A percentile compares a stretch with the other conserved stretches of the same genome.
phyloP scores from a whole-genome alignment of 2,113 vertebrate genomes.

The Limanda limanda region DNA sequence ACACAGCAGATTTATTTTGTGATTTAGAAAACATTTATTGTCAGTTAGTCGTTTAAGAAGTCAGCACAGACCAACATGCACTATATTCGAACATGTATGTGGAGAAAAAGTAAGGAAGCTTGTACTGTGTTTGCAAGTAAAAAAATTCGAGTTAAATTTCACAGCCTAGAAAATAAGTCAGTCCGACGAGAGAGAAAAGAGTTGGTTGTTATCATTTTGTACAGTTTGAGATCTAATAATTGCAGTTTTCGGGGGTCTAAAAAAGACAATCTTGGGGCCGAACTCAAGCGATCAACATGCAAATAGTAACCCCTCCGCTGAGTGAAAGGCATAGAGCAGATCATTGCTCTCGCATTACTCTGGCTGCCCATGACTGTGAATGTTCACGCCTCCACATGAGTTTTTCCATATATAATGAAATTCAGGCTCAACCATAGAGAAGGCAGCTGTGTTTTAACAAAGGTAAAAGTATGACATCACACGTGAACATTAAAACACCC shows the following conservation, averaged over 20 bases:
- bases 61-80: not conserved
- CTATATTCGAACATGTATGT: not conserved
- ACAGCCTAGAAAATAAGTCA: not conserved
- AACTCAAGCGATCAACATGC: slow-evolving; percentile 75
- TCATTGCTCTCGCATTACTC: slow-evolving; percentile 80
- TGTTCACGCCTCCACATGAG: slow-evolving; percentile 58
- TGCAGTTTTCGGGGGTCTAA: slow-evolving; percentile 41
- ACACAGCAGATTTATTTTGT: not conserved
- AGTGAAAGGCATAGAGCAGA: slow-evolving; percentile 64
- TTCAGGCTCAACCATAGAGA: slow-evolving; percentile 57
- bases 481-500: slow-evolving; percentile 9
- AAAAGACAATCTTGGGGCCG: slow-evolving; percentile 53
- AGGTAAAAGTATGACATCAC: slow-evolving; percentile 27
- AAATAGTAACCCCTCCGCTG: slow-evolving; percentile 68
- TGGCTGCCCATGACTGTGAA: slow-evolving; percentile 69
- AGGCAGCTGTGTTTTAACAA: slow-evolving; percentile 63
- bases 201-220: not conserved
- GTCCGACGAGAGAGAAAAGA: not conserved
- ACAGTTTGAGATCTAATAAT: not conserved
- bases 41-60: not conserved
- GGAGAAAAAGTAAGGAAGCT: not conserved
- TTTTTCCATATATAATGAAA: slow-evolving; percentile 64
- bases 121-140: not conserved
- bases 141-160: not conserved
- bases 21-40: not conserved